Percentiles rank a stretch among this genome's conserved stretches.
phyloP scores from a whole-genome alignment of 2,113 vertebrate genomes.

The Stomatorhinus ivindoensis region DNA sequence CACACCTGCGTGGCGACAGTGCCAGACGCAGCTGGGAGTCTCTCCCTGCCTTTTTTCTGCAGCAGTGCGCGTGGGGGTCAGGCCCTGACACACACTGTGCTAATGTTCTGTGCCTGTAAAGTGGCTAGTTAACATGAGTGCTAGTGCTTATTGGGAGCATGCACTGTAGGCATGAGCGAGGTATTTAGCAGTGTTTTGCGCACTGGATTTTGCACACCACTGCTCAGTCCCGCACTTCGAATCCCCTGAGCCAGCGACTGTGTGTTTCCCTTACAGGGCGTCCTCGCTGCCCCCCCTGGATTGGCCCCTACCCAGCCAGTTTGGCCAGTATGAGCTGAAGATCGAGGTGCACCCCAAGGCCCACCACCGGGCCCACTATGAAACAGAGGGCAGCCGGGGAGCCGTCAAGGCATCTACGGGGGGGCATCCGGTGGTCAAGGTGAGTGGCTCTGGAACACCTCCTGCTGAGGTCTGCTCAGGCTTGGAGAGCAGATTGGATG shows the following conservation, averaged over 20 bases:
- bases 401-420: conserved; percentile 81
- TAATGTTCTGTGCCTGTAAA: not conserved
- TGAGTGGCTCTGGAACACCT: conserved; percentile 35
- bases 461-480: not conserved
- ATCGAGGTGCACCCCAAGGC: conserved; percentile 87
- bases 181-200: not conserved
- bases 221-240: not conserved
- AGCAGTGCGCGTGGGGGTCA: not conserved
- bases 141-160: not conserved
- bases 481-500: not conserved
- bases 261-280: conserved; percentile 52
- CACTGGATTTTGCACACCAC: not conserved
- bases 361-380: conserved; percentile 93
- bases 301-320: conserved; percentile 81
- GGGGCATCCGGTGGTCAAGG: conserved; percentile 86
- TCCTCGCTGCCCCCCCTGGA: conserved; percentile 85
- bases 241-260: not conserved
- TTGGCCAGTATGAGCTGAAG: conserved; percentile 81
- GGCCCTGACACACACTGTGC: not conserved
- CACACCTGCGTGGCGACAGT: not conserved
- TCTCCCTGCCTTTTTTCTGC: not conserved
- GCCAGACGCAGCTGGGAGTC: not conserved
- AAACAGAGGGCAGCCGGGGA: conserved; percentile 94
- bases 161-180: not conserved
- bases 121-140: not conserved